A percentile compares a stretch with the other conserved stretches of the same genome.
Conservation (phyloP, 2,888 invertebrate genomes). For the Belgica antarctica region DNA sequence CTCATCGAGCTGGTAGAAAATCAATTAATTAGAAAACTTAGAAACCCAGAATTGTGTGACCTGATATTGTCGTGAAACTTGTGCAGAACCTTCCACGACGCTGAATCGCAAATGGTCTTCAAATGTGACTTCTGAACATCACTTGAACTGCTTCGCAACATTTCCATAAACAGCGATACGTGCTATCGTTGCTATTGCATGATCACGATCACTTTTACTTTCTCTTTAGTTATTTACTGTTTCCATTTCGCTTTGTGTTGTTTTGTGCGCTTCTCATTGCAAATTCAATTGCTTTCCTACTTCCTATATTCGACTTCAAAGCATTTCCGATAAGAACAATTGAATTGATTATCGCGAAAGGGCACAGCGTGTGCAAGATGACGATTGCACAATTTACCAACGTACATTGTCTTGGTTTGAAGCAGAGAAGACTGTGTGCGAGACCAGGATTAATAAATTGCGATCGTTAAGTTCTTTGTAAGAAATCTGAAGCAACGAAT, state of each 20-base stretch:
- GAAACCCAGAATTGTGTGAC: neutral
- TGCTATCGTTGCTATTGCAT: slow-evolving; percentile 35
- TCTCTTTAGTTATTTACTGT: slow-evolving; percentile 18
- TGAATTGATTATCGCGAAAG: slow-evolving; percentile 11
- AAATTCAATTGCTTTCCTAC: neutral
- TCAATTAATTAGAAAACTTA: neutral
- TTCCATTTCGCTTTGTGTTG: neutral
- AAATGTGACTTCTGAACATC: slow-evolving; percentile 11
- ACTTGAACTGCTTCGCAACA: neutral
- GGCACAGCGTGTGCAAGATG: slow-evolving; percentile 10
- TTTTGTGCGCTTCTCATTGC: neutral
- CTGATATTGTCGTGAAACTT: neutral
- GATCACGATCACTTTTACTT: slow-evolving; percentile 44
- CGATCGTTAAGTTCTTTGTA: neutral
- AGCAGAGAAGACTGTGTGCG: too few species aligned
- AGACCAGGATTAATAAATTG: neutral
- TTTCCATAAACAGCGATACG: slow-evolving; percentile 16
- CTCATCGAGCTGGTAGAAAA: too few species aligned
- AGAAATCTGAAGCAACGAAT: too few species aligned
- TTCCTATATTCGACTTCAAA: neutral
- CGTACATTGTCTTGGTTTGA: too few species aligned
- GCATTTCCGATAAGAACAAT: slow-evolving; percentile 20
- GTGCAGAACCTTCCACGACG: neutral
- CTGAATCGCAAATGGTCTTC: neutral
- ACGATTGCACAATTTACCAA: slow-evolving; percentile 17